phyloP scores from a whole-genome alignment of 2,888 invertebrate species.

The Conchocele bisecta region DNA sequence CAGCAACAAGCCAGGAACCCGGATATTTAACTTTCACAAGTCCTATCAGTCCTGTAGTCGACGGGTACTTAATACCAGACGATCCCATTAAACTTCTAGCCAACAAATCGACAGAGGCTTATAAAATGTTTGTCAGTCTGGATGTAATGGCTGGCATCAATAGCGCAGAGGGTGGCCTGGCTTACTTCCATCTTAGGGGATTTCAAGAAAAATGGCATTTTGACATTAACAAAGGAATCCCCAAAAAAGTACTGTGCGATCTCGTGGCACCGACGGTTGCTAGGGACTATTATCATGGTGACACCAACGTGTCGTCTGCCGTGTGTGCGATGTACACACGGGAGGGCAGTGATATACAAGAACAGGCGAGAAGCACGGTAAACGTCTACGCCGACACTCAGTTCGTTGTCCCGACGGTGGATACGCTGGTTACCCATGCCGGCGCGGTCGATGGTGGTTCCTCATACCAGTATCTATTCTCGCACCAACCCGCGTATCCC shows the following conservation, averaged over 20 bases:
- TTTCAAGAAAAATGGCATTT: constrained; percentile 40
- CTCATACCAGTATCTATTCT: constrained; percentile 94
- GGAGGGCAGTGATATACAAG: neutral
- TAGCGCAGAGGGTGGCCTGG: constrained; percentile 59
- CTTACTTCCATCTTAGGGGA: constrained; percentile 42
- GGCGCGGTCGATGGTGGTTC: constrained; percentile 95
- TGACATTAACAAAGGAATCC: constrained; percentile 43
- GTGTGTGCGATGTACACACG: constrained; percentile 51
- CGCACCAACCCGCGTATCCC: constrained; percentile 89
- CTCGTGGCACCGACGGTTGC: constrained; percentile 43
- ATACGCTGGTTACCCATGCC: constrained; percentile 88
- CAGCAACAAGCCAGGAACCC: neutral
- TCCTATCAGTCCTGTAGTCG: constrained; percentile 52
- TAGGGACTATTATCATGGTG: constrained; percentile 29
- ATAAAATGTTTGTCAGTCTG: constrained; percentile 49
- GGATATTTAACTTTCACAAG: constrained; percentile 15
- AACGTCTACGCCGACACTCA: constrained; percentile 47
- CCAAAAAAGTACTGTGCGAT: constrained; percentile 41
- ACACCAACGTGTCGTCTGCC: constrained; percentile 18
- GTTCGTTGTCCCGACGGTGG: constrained; percentile 46
- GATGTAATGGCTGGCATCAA: constrained; percentile 62
- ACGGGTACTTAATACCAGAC: constrained; percentile 45
- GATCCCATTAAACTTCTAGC: constrained; percentile 35
- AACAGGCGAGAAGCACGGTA: constrained; percentile 38
- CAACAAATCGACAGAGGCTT: constrained; percentile 23